These are phyloP conservation scores for Drosophila tanythrix DNA, from an alignment of 2,888 invertebrate genomes.

Conservation along the genomic window DNA sequence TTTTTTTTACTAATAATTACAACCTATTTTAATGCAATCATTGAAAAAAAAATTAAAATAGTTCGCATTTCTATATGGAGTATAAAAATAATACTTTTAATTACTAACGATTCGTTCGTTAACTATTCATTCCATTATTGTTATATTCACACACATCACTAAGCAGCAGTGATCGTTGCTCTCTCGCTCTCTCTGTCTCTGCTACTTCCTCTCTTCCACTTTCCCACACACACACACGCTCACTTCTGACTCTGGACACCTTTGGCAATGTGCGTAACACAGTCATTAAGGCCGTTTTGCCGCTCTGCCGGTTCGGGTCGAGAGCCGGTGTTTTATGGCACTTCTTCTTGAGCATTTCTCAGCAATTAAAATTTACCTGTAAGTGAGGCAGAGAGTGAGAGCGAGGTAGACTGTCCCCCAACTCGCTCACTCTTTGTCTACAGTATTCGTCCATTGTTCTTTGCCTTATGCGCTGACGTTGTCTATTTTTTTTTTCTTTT, in stretches of 20 bases:
- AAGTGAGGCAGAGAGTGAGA: background rate
- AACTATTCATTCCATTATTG: background rate
- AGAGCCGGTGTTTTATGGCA: slow-evolving; percentile 64
- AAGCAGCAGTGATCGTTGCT: slow-evolving; percentile 25
- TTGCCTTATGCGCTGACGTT: slow-evolving; percentile 53
- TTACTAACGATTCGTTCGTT: background rate
- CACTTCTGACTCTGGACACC: slow-evolving; percentile 4
- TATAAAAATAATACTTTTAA: background rate
- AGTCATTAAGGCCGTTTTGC: slow-evolving; percentile 72
- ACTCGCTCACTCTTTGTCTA: slow-evolving; percentile 21
- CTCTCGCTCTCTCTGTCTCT: slow-evolving; percentile 4
- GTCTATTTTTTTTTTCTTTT: slow-evolving; percentile 56
- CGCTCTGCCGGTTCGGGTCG: slow-evolving; percentile 42
- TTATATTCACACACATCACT: slow-evolving; percentile 29
- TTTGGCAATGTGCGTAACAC: slow-evolving; percentile 28
- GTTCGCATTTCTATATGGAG: background rate
- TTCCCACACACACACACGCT: background rate
- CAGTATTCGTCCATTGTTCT: slow-evolving; percentile 46
- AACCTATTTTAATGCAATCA: too few relatives aligned
- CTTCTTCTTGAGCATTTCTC: slow-evolving; percentile 47
- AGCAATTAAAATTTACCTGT: slow-evolving; percentile 59
- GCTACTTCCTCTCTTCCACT: background rate
- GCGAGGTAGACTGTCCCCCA: background rate
- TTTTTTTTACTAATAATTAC: background rate
- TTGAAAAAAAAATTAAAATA: too few relatives aligned